Conservation (phyloP, 2,888 invertebrate genomes). For the Coecobrya sp. region DNA sequence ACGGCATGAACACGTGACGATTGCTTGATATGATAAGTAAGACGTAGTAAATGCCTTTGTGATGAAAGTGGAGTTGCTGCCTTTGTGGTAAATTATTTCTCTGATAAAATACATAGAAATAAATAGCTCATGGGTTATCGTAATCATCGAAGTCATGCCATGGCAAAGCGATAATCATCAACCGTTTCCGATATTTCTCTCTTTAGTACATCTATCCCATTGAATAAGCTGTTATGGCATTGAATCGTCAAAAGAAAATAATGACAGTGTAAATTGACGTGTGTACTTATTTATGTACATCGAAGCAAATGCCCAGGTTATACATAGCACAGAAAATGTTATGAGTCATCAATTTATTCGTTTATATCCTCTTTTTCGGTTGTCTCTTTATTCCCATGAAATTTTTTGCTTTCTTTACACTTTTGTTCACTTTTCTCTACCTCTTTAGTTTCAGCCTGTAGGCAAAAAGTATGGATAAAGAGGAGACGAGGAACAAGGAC, state of each 20-base stretch:
- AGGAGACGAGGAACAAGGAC: slow-evolving; percentile 1
- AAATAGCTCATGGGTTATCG: slow-evolving; percentile 46
- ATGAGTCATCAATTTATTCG: slow-evolving; percentile 72
- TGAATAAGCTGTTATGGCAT: slow-evolving; percentile 50
- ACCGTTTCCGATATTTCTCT: slow-evolving; percentile 15
- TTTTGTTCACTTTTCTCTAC: slow-evolving; percentile 57
- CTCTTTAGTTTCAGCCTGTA: slow-evolving; percentile 27
- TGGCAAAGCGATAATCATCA: slow-evolving; percentile 38
- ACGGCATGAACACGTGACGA: slow-evolving; percentile 16
- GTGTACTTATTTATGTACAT: background rate
- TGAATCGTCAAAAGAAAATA: slow-evolving; percentile 57
- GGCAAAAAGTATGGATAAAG: slow-evolving; percentile 21
- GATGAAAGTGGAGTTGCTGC: background rate
- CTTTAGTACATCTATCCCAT: slow-evolving; percentile 21
- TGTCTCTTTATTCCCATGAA: slow-evolving; percentile 66
- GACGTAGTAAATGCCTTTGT: background rate
- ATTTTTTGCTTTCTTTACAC: slow-evolving; percentile 73
- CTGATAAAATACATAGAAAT: slow-evolving; percentile 1
- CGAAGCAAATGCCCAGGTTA: background rate
- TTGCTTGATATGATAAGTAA: slow-evolving; percentile 17
- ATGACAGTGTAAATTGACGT: slow-evolving; percentile 23
- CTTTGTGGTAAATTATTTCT: slow-evolving; percentile 25
- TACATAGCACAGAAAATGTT: slow-evolving; percentile 29
- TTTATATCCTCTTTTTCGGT: slow-evolving; percentile 24
- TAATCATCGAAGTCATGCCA: slow-evolving; percentile 58